Evolutionary conservation across 2,797 vertebrate species (phyloP), one percentile per base, ranked within the genome.

Genomic region (Odontamblyopus lacepedii): DNA sequence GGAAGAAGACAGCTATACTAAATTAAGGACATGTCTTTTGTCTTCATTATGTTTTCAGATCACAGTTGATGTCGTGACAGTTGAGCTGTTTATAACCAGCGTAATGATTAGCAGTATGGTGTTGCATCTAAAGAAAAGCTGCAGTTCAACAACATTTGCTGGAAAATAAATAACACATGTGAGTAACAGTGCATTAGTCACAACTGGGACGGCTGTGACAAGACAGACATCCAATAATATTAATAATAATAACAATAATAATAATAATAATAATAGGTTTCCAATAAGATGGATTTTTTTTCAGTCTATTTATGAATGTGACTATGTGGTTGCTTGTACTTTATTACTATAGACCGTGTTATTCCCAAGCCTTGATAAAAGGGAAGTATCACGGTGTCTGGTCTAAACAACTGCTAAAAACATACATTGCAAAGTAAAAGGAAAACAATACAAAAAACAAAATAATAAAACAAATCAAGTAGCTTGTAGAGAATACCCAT

Each of bases 21-120:
- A 86, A 79, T 79, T 75, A 69, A 85, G 78, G 68, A 80, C 64
- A 67, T 78, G 65, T 63, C 29, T 84, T 78, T 78, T 74, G 27
- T 59, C 68, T 69, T 75, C 62, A 26, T 80, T 74, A 72, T 26
- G 1, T 32, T n/a, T 72, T 51, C 77, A 55, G 64, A 26, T 63
- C 68, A 70, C 23, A 2, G 78, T 69, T 87, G 75, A 81, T 63
- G 60, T 61, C 32, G 69, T 80, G 78, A 80, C 75, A 85, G 61
- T 72, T 72, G 30, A 63, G 61, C 19, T 63, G 62, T 63, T 63
- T 63, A 63, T 41, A 63, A 44, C 35, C 11, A 63, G 32, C 19
- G 1, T 8, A 2, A n/a, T 38, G 30, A 63, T 50, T 27, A 41
- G 35, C 18, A 55, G 65, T 55, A 55, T 19, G 19, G 65, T 38